phyloP scores from a whole-genome alignment of 2,888 invertebrate genomes.

The Plutella xylostella region DNA sequence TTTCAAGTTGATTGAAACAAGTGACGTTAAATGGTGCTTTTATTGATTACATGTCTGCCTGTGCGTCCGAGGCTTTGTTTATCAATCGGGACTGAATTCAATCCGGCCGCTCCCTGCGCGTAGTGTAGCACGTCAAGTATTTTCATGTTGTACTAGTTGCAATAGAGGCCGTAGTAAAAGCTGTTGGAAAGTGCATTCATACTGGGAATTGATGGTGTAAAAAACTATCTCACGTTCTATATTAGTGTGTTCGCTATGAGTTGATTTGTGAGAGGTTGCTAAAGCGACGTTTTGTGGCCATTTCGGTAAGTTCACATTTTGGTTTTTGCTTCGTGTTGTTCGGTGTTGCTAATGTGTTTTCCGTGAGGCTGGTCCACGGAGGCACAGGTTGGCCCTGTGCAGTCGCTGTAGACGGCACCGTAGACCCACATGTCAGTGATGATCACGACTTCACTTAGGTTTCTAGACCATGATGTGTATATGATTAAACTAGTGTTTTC shows the following conservation, averaged over 20 bases:
- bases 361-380: constrained; percentile 23
- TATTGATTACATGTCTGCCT: constrained; percentile 30
- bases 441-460: no score
- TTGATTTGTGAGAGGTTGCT: constrained; percentile 41
- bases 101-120: constrained; percentile 64
- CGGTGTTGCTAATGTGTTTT: constrained; percentile 27
- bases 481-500: no score
- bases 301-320: constrained; percentile 51
- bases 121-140: constrained; percentile 51
- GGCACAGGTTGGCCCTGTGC: not conserved
- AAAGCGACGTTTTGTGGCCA: constrained; percentile 55
- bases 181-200: constrained; percentile 65
- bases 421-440: no score
- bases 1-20: constrained; percentile 40
- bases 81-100: constrained; percentile 40
- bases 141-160: constrained; percentile 65
- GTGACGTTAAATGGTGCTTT: constrained; percentile 41
- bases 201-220: constrained; percentile 52
- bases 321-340: constrained; percentile 45
- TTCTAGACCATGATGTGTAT: no score
- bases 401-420: not conserved
- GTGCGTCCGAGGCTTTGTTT: constrained; percentile 28
- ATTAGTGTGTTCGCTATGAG: constrained; percentile 35
- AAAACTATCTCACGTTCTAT: constrained; percentile 60
- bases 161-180: constrained; percentile 61